Evolutionary conservation across 2,888 invertebrate genomes (phyloP).

Genomic region (Lithophane socia): DNA sequence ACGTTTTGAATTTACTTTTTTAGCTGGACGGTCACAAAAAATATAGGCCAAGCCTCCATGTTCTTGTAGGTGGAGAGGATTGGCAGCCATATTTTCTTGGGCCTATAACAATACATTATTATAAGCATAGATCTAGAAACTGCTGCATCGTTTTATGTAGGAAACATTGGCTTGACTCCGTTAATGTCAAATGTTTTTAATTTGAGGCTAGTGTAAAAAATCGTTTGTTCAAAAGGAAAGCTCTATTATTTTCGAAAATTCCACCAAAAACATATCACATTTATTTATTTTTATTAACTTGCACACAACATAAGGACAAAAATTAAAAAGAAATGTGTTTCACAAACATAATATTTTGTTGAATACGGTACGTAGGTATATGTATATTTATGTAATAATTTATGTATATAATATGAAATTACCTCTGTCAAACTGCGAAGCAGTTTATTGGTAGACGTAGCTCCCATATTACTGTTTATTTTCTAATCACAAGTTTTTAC

Average conservation of each 20-base stretch:
- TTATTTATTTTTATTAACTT: not conserved
- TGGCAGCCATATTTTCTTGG: not conserved
- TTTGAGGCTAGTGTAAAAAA: not conserved
- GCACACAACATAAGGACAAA: not conserved
- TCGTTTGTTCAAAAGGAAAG: not conserved
- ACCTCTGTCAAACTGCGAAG: not conserved
- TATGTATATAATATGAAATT: too few species aligned
- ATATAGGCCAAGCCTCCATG: not conserved
- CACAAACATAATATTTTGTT: not conserved
- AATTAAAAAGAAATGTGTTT: not conserved
- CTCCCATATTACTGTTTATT: not conserved
- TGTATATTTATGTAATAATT: too few species aligned
- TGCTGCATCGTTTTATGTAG: not conserved
- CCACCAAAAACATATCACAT: not conserved
- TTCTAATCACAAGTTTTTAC: not conserved
- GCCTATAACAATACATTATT: not conserved
- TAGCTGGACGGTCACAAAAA: not conserved
- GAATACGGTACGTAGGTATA: not conserved
- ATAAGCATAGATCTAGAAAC: not conserved
- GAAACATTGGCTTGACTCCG: not conserved
- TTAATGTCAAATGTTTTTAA: not conserved
- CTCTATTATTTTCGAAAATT: not conserved
- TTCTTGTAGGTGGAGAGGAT: not conserved
- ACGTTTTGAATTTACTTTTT: conserved; percentile 22
- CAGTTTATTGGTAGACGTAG: not conserved